Evolutionary conservation across 2,797 vertebrate genomes (phyloP).

Genomic region (Kryptopterus vitreolus): DNA sequence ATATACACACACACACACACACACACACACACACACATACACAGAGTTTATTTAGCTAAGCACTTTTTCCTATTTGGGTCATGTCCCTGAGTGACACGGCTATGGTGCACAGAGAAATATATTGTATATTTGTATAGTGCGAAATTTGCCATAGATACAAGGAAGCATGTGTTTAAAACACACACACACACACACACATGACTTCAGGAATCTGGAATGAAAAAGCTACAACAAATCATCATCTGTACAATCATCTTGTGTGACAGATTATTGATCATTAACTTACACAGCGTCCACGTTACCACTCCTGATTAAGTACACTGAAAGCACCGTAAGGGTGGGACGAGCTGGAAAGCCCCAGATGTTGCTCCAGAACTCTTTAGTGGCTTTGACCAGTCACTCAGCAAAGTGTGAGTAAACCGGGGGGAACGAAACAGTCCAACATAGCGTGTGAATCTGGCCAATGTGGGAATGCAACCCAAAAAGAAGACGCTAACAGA

Average conservation of each 20-base stretch:
- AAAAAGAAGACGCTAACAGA: slow-evolving; percentile 50
- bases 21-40: background rate
- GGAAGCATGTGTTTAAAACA: background rate
- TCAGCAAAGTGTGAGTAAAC: slow-evolving; percentile 65
- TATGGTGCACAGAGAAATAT: background rate
- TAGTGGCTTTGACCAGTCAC: slow-evolving; percentile 51
- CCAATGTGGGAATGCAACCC: slow-evolving; percentile 16
- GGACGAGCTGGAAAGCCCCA: slow-evolving; percentile 39
- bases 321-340: slow-evolving; percentile 13
- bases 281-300: background rate
- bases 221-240: background rate
- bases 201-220: background rate
- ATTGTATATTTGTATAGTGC: background rate
- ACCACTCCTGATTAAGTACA: background rate
- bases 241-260: background rate
- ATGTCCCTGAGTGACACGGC: background rate
- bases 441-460: slow-evolving; percentile 54
- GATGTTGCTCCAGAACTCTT: slow-evolving; percentile 22
- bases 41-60: background rate
- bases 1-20: background rate
- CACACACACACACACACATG: background rate
- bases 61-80: background rate
- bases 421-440: slow-evolving; percentile 57
- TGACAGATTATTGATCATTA: slow-evolving; percentile 12
- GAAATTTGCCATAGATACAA: background rate